Evolutionary conservation across 2,113 vertebrate genomes (phyloP).

Genomic region (Perognathus longimembris): DNA sequence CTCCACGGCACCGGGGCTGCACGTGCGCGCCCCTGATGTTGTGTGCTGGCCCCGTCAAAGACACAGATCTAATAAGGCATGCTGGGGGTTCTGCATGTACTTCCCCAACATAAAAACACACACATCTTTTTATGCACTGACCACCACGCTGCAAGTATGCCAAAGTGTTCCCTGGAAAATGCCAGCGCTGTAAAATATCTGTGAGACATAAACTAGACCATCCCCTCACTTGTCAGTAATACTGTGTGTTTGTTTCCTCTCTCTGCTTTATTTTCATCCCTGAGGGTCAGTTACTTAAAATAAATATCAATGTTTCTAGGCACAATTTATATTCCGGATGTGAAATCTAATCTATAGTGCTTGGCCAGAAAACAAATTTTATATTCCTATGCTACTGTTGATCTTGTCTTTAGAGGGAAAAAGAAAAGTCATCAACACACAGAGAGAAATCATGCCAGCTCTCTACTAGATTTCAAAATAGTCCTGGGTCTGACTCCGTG

Average conservation of each 20-base stretch:
- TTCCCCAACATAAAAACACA: slow-evolving; percentile 37
- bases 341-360: neutral
- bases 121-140: slow-evolving; percentile 17
- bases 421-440: neutral
- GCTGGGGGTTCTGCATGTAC: neutral
- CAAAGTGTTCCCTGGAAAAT: slow-evolving; percentile 47
- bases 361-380: neutral
- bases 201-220: slow-evolving; percentile 21
- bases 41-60: neutral
- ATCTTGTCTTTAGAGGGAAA: slow-evolving; percentile 4
- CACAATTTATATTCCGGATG: slow-evolving; percentile 27
- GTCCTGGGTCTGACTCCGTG: neutral
- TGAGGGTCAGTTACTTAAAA: slow-evolving; percentile 47
- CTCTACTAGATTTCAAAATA: no score
- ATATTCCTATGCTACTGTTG: neutral
- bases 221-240: slow-evolving; percentile 36
- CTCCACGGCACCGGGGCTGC: neutral
- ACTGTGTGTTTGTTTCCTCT: neutral
- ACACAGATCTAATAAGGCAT: neutral
- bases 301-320: neutral
- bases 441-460: neutral
- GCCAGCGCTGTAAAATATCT: neutral
- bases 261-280: slow-evolving; percentile 34
- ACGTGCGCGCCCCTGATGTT: rapidly evolving
- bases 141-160: neutral